A percentile compares a stretch with the other conserved stretches of the same genome.
phyloP scores from a whole-genome alignment of 1,140 invertebrate species.

The Drosophila ananassae region DNA sequence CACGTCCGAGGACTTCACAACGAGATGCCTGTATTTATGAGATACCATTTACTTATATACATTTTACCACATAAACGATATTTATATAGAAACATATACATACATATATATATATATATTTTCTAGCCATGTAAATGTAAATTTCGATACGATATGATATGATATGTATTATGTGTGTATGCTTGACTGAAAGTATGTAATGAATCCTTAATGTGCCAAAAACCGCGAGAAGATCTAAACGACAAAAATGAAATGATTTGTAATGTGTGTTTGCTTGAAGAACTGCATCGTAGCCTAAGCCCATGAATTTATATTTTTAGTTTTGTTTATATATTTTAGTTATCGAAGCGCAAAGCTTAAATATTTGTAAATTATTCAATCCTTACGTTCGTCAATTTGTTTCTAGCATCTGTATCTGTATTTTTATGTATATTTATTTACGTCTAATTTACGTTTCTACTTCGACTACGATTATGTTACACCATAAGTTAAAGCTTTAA shows the following conservation, averaged over 20 bases:
- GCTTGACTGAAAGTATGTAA: conserved; percentile 54
- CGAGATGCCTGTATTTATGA: conserved; percentile 79
- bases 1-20: conserved; percentile 50
- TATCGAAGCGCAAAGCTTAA: conserved; percentile 16
- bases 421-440: conserved; percentile 71
- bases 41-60: conserved; percentile 54
- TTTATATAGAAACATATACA: conserved; percentile 48
- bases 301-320: conserved; percentile 50
- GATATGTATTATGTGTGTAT: conserved; percentile 32
- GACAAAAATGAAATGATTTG: conserved; percentile 11
- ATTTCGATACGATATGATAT: conserved; percentile 46
- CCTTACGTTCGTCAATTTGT: conserved; percentile 49
- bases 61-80: conserved; percentile 61
- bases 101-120: conserved; percentile 46
- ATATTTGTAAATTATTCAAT: conserved; percentile 49
- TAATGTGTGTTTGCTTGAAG: conserved; percentile 61
- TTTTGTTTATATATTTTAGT: conserved; percentile 48
- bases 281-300: conserved; percentile 53
- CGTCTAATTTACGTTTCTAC: conserved; percentile 67
- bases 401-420: conserved; percentile 35
- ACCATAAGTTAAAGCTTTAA: conserved; percentile 49
- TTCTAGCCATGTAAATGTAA: conserved; percentile 67
- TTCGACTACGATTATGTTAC: conserved; percentile 47
- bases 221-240: conserved; percentile 37
- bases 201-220: conserved; percentile 81